Evolutionary conservation across 2,888 invertebrate genomes (phyloP), one percentile per base, ranked within the genome.

Genomic region (Onchidella celtica): DNA sequence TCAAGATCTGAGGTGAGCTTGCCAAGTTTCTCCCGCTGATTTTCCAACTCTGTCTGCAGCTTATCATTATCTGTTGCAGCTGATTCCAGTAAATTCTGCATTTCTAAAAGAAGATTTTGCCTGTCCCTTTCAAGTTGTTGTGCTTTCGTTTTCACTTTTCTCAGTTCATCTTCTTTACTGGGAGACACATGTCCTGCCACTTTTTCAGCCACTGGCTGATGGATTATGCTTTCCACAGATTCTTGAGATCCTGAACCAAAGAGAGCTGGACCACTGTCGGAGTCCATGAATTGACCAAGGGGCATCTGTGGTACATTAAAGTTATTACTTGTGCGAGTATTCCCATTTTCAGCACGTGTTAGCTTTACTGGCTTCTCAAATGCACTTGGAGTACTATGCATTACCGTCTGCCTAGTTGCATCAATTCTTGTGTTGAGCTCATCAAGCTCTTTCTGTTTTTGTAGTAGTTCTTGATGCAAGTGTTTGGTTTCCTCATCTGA

Each of bases 21-120:
- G 17, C 84, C 82, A n/a, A 90, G 74, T 17, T 85, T 79, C 6
- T 83, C 47, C 14, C 86, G 86, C 80, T 86, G 88, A 11, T 74
- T 78, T 21, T 84, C 79, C 6, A 89, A 80, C 27, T 88, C 88
- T n/a, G 84, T 77, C 38, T 75, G 74, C 24, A 90, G 82, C 34
- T 82, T 85, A 14, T 86, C 83, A 61, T 88, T 88, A 27, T 87
- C 87, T n/a, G 72, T 75, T 55, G 88, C 86, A 24, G 88, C 88
- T 40, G 87, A 82, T 68, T 84, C 84, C 2, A 88, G 84, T n/a
- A 89, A 73, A 14, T 85, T 81, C 59, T 90, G 88, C 59, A 88
- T 87, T 63, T 89, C 88, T 17, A 81, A 69, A n/a, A 88, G 73
- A 24, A 90, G 84, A 34, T 80, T 81, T 69, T 87, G 80, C 24